Percentiles rank a stretch among this genome's conserved stretches.
phyloP scores from a whole-genome alignment of 2,888 invertebrate species.

The Crossocerus cetratus region DNA sequence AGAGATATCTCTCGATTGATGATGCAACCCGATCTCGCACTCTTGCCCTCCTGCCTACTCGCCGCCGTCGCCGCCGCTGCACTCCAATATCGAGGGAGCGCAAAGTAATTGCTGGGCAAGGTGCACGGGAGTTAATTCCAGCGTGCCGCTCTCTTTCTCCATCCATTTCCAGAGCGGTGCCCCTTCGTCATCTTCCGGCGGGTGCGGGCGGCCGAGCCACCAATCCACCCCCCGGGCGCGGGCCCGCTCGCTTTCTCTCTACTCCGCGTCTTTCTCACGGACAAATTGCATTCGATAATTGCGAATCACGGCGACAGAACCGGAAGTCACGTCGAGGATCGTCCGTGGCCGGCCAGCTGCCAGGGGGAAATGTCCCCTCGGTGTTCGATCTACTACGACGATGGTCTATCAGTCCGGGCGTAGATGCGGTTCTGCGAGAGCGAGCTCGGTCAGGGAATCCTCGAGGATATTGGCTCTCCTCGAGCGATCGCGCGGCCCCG shows the following conservation, averaged over 20 bases:
- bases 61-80: slow-evolving; percentile 16
- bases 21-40: background rate
- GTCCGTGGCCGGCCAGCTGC: slow-evolving; percentile 39
- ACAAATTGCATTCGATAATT: slow-evolving; percentile 65
- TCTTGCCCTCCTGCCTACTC: background rate
- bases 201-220: slow-evolving; percentile 29
- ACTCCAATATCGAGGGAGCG: slow-evolving; percentile 43
- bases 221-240: background rate
- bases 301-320: slow-evolving; percentile 53
- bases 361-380: slow-evolving; percentile 26
- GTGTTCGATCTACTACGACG: slow-evolving; percentile 39
- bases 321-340: slow-evolving; percentile 57
- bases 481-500: slow-evolving; percentile 16
- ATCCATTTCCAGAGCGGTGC: slow-evolving; percentile 40
- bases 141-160: slow-evolving; percentile 32
- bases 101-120: slow-evolving; percentile 50
- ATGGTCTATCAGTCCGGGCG: slow-evolving; percentile 54
- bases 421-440: slow-evolving; percentile 14
- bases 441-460: slow-evolving; percentile 47
- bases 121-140: slow-evolving; percentile 50
- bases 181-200: slow-evolving; percentile 42
- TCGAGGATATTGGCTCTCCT: slow-evolving; percentile 52
- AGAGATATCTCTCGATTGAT: background rate
- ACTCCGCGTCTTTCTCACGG: slow-evolving; percentile 40
- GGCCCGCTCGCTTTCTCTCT: background rate